A percentile compares a stretch with the other conserved stretches of the same genome.
Evolutionary conservation across 1,140 invertebrate species (phyloP).

Genomic region (Bombus vancouverensis): DNA sequence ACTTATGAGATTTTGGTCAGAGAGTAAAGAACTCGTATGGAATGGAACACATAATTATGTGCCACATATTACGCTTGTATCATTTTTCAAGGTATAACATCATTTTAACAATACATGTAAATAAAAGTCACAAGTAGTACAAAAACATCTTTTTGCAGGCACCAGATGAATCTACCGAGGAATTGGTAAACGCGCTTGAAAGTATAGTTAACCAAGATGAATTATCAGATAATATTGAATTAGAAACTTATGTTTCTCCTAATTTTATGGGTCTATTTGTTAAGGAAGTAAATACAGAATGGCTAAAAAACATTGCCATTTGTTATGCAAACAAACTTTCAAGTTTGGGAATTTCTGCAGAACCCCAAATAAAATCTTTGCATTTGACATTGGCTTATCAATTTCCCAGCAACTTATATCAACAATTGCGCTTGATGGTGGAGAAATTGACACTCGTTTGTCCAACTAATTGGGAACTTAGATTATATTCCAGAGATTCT

Average conservation of each 20-base stretch:
- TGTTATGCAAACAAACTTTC: slow-evolving; percentile 90
- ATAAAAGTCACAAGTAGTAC: background rate
- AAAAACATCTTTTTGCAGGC: slow-evolving; percentile 83
- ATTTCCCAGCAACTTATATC: slow-evolving; percentile 89
- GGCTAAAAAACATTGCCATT: slow-evolving; percentile 88
- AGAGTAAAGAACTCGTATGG: slow-evolving; percentile 90
- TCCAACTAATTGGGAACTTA: slow-evolving; percentile 90
- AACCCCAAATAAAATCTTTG: slow-evolving; percentile 91
- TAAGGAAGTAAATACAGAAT: slow-evolving; percentile 89
- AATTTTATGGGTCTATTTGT: slow-evolving; percentile 95
- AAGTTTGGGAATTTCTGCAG: slow-evolving; percentile 86
- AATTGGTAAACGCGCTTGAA: slow-evolving; percentile 86
- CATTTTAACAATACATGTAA: background rate
- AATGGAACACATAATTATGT: slow-evolving; percentile 95
- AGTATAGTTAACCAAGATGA: slow-evolving; percentile 87
- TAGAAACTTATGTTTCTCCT: slow-evolving; percentile 91
- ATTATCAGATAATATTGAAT: slow-evolving; percentile 85
- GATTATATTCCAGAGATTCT: slow-evolving; percentile 92
- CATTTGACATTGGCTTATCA: slow-evolving; percentile 95
- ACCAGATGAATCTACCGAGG: slow-evolving; percentile 87
- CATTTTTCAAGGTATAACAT: slow-evolving; percentile 91
- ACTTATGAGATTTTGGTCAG: slow-evolving; percentile 90
- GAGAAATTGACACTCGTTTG: slow-evolving; percentile 87
- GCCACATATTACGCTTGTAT: slow-evolving; percentile 94
- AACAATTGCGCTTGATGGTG: slow-evolving; percentile 88